These are phyloP conservation scores for Hemibagrus guttatus DNA, from an alignment of 2,797 vertebrate species.

Conservation along the genomic window DNA sequence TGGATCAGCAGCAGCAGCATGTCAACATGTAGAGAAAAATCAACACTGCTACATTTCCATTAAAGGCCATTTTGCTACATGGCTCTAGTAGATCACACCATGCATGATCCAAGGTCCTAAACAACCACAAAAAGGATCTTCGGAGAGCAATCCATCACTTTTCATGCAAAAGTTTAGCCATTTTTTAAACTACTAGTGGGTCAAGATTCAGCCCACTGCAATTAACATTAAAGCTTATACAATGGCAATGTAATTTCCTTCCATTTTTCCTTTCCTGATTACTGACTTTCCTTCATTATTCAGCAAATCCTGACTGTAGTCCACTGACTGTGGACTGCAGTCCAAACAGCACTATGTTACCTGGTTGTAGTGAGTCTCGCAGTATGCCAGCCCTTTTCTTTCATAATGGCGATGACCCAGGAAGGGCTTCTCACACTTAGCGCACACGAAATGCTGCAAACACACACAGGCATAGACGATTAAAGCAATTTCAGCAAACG, in stretches of 20 bases:
- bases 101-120: neutral
- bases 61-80: neutral
- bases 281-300: no score
- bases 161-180: neutral
- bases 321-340: neutral
- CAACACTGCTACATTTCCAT: neutral
- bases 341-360: conserved; percentile 65
- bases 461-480: conserved; percentile 33
- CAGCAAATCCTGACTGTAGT: neutral
- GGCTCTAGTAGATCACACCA: neutral
- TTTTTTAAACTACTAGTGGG: neutral
- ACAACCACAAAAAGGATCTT: neutral
- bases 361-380: conserved; percentile 99
- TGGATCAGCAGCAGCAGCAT: neutral
- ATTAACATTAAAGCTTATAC: neutral
- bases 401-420: conserved; percentile 98
- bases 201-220: neutral
- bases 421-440: conserved; percentile 93
- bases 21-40: neutral
- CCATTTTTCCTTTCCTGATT: no score
- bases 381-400: conserved; percentile 96
- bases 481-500: neutral
- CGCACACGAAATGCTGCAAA: conserved; percentile 80
- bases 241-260: neutral
- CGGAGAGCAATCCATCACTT: no score